Conservation (phyloP, 2,888 invertebrate genomes). For the Pemphredon lugubris region DNA sequence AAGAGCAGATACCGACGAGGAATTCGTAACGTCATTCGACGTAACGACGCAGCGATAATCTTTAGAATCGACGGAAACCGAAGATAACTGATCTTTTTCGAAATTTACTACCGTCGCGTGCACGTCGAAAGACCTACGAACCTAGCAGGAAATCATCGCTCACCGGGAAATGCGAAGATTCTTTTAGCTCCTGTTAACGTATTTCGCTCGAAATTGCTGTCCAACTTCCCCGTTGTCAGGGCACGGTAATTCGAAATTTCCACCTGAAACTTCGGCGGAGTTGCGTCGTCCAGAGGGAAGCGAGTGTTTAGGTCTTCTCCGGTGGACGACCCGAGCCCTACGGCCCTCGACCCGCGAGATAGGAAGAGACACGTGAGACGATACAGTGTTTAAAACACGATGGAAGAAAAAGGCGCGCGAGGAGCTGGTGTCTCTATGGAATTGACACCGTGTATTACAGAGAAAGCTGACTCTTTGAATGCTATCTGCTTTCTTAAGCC, state of each 20-base stretch:
- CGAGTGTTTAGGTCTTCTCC: constrained; percentile 42
- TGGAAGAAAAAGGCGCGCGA: constrained; percentile 14
- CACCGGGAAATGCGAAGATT: too few species aligned
- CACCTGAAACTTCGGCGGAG: constrained; percentile 12
- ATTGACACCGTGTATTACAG: constrained; percentile 61
- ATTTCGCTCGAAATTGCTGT: too few species aligned
- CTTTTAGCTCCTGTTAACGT: too few species aligned
- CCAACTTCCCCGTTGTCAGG: too few species aligned
- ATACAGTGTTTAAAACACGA: constrained; percentile 39
- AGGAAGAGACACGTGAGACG: constrained; percentile 54
- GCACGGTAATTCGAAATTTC: constrained; percentile 2
- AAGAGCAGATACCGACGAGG: too few species aligned
- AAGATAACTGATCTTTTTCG: too few species aligned
- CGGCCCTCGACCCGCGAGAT: constrained; percentile 58
- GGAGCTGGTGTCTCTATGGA: constrained; percentile 55
- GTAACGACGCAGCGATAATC: too few species aligned
- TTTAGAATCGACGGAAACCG: too few species aligned
- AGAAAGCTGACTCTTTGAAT: constrained; percentile 59
- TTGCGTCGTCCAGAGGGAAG: constrained; percentile 12
- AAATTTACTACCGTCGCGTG: too few species aligned
- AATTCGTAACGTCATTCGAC: too few species aligned
- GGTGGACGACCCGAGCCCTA: constrained; percentile 47
- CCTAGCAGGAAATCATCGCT: too few species aligned
- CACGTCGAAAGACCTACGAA: too few species aligned
- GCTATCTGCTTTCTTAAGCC: constrained; percentile 53